Percentiles rank a stretch among this genome's conserved stretches.
Conservation (phyloP, 2,113 vertebrate genomes). For the Podarcis cretensis region DNA sequence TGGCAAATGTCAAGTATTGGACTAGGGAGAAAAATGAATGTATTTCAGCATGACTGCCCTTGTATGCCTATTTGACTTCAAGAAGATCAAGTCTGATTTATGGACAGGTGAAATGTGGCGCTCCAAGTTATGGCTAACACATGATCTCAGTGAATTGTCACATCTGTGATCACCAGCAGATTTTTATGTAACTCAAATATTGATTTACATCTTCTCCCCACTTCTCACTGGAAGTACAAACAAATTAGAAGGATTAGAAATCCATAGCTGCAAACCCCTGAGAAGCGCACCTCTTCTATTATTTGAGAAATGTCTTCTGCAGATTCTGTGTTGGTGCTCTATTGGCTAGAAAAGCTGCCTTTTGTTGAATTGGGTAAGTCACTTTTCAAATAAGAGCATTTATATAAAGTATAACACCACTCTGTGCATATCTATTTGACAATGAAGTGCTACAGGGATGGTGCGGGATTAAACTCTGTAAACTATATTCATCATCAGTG, state of each 20-base stretch:
- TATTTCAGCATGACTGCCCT: neutral
- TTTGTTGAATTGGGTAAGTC: neutral
- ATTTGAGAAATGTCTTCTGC: neutral
- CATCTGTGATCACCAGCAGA: neutral
- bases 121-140: neutral
- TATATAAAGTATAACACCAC: neutral
- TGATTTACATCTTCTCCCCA: no score
- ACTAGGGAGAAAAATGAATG: neutral
- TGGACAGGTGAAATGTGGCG: neutral
- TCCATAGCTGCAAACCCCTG: neutral
- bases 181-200: neutral
- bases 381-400: neutral
- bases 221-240: neutral
- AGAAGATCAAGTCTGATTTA: neutral
- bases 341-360: neutral
- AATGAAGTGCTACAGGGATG: neutral
- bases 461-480: neutral
- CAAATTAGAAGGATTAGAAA: neutral
- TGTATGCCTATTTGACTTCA: neutral
- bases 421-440: neutral
- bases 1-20: neutral
- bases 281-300: neutral
- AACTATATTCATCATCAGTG: neutral
- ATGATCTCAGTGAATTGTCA: neutral
- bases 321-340: neutral